Evolutionary conservation across 92 coral and sea anemone species (phyloP), one percentile per base, ranked within the genome.

Genomic region (Muricea muricata): DNA sequence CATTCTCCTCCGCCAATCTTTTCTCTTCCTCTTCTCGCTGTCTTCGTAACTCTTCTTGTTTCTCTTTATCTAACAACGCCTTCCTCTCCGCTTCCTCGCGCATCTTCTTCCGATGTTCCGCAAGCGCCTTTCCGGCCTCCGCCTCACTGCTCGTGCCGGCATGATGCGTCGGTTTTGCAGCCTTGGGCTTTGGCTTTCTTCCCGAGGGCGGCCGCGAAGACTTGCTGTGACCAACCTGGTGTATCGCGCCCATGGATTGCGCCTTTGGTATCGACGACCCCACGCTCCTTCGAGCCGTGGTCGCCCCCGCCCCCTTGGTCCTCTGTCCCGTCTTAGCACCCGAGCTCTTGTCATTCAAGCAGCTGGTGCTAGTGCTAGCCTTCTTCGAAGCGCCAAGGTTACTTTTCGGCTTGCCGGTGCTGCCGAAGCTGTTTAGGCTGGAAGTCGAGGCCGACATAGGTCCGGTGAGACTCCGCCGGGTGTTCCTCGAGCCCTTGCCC

Each of bases 1-100:
- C 83, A 50, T 92, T 91, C 68, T 93, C 99, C 77, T 97, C 99
- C 12, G 93, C 95, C 45, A 90, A 78, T 46, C 80, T 91, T 77
- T 91, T 92, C 6, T 97, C 99, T 30, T 97, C 99, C 61, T 90
- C 99, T 66, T 97, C 99, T 54, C 86, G 91, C 45, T 85, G 91
- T 63, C 80, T 87, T 46, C 98, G 83, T 60, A 94, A 95, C 32
- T 93, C 90, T 55, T 97, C 99, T 55, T 93, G 94, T 35, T 83
- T 94, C 66, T 87, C 98, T 29, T 90, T 91, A 81, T 97, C 99
- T 63, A 97, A 84, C 30, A 93, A 90, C 31, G 99, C 99, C 66
- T 93, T 93, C 18, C 98, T 80, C 88, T 97, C 99, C 3, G 99
- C 99, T 66, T 97, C 99, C 72, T 97, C 99, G 34, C 99, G 86